Percentiles rank a stretch among this genome's conserved stretches.
phyloP scores from a whole-genome alignment of 2,797 vertebrate species.

The Corythornis leucogaster region DNA sequence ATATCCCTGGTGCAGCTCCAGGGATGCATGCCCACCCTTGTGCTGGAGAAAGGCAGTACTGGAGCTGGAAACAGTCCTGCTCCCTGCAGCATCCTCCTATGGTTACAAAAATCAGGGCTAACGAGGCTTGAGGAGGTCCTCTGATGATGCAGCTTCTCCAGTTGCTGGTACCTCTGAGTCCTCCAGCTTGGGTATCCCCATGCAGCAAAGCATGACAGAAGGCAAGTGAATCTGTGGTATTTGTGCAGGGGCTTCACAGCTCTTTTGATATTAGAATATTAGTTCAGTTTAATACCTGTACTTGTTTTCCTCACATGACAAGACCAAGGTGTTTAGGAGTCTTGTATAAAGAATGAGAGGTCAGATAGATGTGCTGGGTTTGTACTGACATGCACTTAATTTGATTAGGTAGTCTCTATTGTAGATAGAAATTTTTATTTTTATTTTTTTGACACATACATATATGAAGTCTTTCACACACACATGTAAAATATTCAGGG shows the following conservation, averaged over 20 bases:
- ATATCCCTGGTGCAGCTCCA: neutral
- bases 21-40: fast-evolving
- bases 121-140: fast-evolving
- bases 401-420: neutral
- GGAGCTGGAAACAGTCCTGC: neutral
- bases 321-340: neutral
- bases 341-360: neutral
- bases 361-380: neutral
- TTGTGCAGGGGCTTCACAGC: neutral
- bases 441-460: neutral
- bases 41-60: neutral
- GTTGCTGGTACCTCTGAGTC: neutral
- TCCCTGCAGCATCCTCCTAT: neutral
- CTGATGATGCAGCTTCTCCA: neutral
- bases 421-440: neutral
- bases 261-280: neutral
- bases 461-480: neutral
- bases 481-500: neutral
- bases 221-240: neutral
- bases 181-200: neutral
- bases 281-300: neutral
- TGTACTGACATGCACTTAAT: neutral
- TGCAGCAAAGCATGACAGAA: neutral
- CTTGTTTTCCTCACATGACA: neutral
- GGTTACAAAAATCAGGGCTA: neutral